Percentiles rank a stretch among this genome's conserved stretches.
phyloP scores from a whole-genome alignment of 2,888 invertebrate species.

The Amiota mariae region DNA sequence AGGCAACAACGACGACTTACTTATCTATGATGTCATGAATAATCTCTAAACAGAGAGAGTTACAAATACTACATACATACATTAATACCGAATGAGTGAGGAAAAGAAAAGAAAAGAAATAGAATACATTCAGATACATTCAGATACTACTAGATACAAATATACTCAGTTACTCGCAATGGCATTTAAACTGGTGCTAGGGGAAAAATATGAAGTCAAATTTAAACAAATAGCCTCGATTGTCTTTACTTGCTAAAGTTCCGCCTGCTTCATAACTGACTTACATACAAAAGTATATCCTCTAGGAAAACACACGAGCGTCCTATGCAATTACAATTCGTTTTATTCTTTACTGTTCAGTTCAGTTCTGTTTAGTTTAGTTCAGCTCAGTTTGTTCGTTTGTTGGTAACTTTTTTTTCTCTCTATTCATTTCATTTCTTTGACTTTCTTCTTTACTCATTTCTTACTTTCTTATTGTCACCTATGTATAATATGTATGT shows the following conservation, averaged over 20 bases:
- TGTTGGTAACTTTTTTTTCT: conserved; percentile 15
- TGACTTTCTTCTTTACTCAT: too few species aligned
- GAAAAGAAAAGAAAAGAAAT: not conserved
- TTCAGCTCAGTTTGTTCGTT: not conserved
- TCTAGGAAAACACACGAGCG: not conserved
- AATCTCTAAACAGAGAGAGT: conserved; percentile 1
- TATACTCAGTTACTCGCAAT: too few species aligned
- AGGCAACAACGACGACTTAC: not conserved
- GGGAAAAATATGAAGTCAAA: conserved; percentile 16
- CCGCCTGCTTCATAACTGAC: too few species aligned
- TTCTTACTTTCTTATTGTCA: too few species aligned
- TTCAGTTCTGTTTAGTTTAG: not conserved
- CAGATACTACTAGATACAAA: too few species aligned
- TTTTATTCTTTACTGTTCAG: not conserved
- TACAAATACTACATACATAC: not conserved
- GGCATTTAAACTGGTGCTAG: not conserved
- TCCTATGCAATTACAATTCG: conserved; percentile 5
- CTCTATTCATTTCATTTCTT: too few species aligned
- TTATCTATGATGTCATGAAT: conserved; percentile 12
- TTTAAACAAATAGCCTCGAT: conserved; percentile 13
- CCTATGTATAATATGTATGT: too few species aligned
- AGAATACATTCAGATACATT: not conserved
- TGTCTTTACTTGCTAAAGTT: not conserved
- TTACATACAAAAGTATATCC: too few species aligned
- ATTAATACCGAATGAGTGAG: not conserved